Evolutionary conservation across 53 echinoderm and acorn worm species (phyloP).

Genomic region (Astropecten irregularis): DNA sequence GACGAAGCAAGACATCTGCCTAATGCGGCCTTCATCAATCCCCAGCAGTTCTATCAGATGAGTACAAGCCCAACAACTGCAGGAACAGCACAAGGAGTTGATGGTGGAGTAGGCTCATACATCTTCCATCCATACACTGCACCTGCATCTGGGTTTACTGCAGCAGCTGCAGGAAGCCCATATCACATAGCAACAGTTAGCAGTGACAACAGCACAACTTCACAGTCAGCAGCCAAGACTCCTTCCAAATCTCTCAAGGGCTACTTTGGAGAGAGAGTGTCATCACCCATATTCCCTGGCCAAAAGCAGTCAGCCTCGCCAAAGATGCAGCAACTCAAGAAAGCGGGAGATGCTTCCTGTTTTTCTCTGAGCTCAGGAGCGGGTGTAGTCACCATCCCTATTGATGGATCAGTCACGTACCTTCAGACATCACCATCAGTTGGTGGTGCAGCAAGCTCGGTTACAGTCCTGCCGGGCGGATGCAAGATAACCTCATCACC

Average conservation of each 20-base stretch:
- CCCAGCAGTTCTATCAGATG: slow-evolving; percentile 3
- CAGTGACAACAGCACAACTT: neutral
- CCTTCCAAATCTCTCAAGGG: neutral
- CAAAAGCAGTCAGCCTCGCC: slow-evolving; percentile 6
- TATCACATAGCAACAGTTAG: neutral
- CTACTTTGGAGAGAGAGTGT: neutral
- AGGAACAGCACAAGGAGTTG: neutral
- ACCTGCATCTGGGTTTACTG: neutral
- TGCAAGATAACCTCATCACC: neutral
- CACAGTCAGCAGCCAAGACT: neutral
- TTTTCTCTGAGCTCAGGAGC: neutral
- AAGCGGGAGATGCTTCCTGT: neutral
- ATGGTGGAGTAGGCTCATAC: neutral
- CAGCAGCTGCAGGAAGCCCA: neutral
- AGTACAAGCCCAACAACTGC: neutral
- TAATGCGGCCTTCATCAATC: neutral
- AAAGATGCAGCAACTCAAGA: neutral
- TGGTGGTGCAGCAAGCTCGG: neutral
- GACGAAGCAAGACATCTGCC: neutral
- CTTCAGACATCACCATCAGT: slow-evolving; percentile 8
- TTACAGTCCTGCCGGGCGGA: slow-evolving; percentile 7
- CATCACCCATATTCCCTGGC: neutral
- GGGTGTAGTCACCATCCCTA: slow-evolving; percentile 2
- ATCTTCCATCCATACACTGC: neutral
- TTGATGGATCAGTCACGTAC: neutral